Conservation (phyloP, 2,113 vertebrate genomes). For the Tursiops truncatus region DNA sequence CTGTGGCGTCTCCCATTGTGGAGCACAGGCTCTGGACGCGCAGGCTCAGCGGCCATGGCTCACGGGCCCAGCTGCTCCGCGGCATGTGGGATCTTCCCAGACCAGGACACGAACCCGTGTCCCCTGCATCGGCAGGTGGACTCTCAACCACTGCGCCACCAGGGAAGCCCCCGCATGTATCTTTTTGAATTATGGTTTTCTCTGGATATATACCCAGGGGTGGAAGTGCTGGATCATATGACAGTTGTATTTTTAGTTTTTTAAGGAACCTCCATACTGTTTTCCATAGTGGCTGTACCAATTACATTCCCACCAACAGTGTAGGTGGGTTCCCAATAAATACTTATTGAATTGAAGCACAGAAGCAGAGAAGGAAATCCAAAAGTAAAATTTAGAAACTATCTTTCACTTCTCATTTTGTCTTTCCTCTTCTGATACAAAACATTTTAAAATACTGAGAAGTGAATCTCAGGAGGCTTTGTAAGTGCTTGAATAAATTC, state of each 20-base stretch:
- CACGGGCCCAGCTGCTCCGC: too few species aligned
- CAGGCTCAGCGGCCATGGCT: too few species aligned
- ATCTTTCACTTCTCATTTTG: background rate
- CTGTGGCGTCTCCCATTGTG: too few species aligned
- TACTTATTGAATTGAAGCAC: background rate
- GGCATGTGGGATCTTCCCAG: too few species aligned
- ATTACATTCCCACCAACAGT: background rate
- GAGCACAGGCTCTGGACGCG: too few species aligned
- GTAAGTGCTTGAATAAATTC: constrained; percentile 11
- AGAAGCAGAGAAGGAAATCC: background rate
- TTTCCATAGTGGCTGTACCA: background rate
- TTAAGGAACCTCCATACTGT: background rate
- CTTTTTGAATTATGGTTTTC: background rate
- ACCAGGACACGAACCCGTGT: too few species aligned
- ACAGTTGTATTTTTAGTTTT: background rate
- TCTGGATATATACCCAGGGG: background rate
- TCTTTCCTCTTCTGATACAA: background rate
- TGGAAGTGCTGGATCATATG: background rate
- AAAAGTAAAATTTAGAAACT: constrained; percentile 1
- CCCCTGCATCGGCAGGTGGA: too few species aligned
- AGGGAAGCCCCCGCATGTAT: background rate
- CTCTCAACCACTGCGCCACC: too few species aligned
- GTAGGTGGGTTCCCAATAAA: background rate
- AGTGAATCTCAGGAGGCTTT: background rate
- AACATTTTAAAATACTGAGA: constrained; percentile 18